phyloP scores from a whole-genome alignment of 2,888 invertebrate species.

The Dryobotodes eremita region DNA sequence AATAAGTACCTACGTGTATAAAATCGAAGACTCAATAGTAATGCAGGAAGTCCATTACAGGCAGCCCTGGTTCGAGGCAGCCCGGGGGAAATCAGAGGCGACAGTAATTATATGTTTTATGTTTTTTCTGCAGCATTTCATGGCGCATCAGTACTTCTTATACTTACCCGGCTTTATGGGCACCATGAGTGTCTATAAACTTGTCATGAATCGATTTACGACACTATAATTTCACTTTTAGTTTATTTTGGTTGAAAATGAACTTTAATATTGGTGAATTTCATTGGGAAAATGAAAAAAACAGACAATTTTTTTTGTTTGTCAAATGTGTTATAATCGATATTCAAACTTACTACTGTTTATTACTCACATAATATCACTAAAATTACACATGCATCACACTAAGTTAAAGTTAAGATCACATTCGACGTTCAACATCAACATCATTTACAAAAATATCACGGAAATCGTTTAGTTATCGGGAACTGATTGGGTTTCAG shows the following conservation, averaged over 20 bases:
- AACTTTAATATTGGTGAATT: not conserved
- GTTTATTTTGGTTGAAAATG: not conserved
- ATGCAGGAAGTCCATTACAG: conserved; percentile 69
- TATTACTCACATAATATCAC: not conserved
- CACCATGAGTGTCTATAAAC: conserved; percentile 33
- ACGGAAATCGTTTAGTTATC: conserved; percentile 36
- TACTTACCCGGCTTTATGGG: conserved; percentile 37
- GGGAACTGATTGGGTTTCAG: conserved; percentile 69
- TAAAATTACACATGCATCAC: conserved; percentile 9
- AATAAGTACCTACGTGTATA: conserved; percentile 44
- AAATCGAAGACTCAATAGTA: conserved; percentile 62
- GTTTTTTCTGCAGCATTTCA: conserved; percentile 71
- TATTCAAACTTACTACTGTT: not conserved
- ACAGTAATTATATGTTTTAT: conserved; percentile 84
- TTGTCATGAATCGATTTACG: conserved; percentile 33
- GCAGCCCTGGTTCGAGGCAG: conserved; percentile 60
- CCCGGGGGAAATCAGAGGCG: conserved; percentile 84
- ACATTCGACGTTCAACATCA: conserved; percentile 35
- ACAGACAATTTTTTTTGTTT: not conserved
- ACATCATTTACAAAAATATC: conserved; percentile 32
- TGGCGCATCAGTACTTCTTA: conserved; percentile 53
- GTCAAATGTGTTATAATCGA: not conserved
- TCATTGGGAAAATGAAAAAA: not conserved
- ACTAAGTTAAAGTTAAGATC: conserved; percentile 2
- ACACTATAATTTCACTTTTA: conserved; percentile 26